Evolutionary conservation across 2,113 vertebrate species (phyloP), one percentile per base, ranked within the genome.

Genomic region (Elaphurus davidianus): DNA sequence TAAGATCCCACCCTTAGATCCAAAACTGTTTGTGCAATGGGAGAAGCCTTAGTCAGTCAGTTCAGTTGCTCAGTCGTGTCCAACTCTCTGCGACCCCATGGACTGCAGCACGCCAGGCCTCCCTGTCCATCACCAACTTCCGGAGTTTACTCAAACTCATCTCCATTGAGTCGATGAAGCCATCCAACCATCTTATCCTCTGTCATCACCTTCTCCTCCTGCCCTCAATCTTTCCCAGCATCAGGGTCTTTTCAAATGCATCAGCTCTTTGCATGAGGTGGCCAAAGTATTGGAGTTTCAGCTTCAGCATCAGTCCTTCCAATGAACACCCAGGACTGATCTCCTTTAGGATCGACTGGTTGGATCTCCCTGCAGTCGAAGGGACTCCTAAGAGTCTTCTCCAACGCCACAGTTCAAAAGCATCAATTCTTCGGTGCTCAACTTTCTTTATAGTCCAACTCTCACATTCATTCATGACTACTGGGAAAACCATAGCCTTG

Each of bases 11-110:
- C 36, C 59, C 78, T 93, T 59, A 36, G 16, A 62, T 54, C 54
- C 88, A 71, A 97, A 96, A 87, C 92, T 64, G 76, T 91, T 33
- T 95, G 62, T 91, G 86, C 82, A 93, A 79, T 30, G 50, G 50
- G 54, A 96, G 50, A 94, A 86, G 82, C 23, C 78, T 84, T 83
- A 7, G 25, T 2, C 11, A 67, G 33, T 71, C n/a, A 71, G 67
- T 12, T 71, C 67, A 71, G 67, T 71, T 0, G 0, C n/a, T 71
- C 19, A 71, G 67, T 71, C 2, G 3, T 23, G n/a, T 71, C n/a
- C 0, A 5, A 13, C n/a, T 40, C n/a, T 40, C 36, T 71, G 10
- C 2, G 5, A 71, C 67, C 10, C n/a, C n/a, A 23, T 71, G 19
- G 12, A 71, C 10, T 1, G 0, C n/a, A 40, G 67, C 67, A 71